Percentiles rank a stretch among this genome's conserved stretches.
These are phyloP conservation scores for Trypoxylus dichotomus DNA, from an alignment of 1,140 invertebrate species.

Conservation along the genomic window DNA sequence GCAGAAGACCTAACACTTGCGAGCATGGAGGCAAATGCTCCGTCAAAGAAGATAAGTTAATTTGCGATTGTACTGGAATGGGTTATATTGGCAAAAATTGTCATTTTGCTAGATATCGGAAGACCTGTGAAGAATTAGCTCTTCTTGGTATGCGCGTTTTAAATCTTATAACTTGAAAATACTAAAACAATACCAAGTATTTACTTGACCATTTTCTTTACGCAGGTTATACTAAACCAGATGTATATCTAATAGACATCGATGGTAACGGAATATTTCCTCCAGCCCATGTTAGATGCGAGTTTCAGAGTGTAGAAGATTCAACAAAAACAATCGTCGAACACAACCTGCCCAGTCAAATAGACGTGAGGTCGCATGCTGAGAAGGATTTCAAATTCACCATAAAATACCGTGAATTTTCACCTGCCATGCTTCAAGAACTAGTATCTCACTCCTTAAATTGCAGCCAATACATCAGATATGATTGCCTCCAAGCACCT, in stretches of 20 bases:
- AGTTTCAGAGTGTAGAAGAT: slow-evolving; percentile 83
- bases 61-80: slow-evolving; percentile 86
- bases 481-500: slow-evolving; percentile 87
- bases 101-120: slow-evolving; percentile 86
- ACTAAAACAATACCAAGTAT: neutral
- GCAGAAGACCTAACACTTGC: slow-evolving; percentile 83
- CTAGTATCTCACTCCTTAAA: slow-evolving; percentile 85
- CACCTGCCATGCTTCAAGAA: slow-evolving; percentile 85
- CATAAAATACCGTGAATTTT: slow-evolving; percentile 87
- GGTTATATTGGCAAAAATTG: slow-evolving; percentile 90
- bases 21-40: slow-evolving; percentile 89
- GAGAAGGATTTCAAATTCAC: slow-evolving; percentile 80
- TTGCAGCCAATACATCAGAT: slow-evolving; percentile 88
- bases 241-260: slow-evolving; percentile 89
- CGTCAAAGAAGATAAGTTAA: slow-evolving; percentile 82
- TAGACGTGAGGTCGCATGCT: slow-evolving; percentile 75
- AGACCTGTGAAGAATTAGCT: slow-evolving; percentile 90
- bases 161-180: neutral
- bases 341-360: slow-evolving; percentile 88
- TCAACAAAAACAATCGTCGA: slow-evolving; percentile 89
- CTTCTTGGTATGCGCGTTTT: slow-evolving; percentile 60
- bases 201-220: neutral
- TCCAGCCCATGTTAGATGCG: slow-evolving; percentile 86
- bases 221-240: slow-evolving; percentile 77
- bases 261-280: slow-evolving; percentile 90